Percentiles rank a stretch among this genome's conserved stretches.
These are phyloP conservation scores for Bugula neritina DNA, from an alignment of 2,888 invertebrate species.

Conservation along the genomic window DNA sequence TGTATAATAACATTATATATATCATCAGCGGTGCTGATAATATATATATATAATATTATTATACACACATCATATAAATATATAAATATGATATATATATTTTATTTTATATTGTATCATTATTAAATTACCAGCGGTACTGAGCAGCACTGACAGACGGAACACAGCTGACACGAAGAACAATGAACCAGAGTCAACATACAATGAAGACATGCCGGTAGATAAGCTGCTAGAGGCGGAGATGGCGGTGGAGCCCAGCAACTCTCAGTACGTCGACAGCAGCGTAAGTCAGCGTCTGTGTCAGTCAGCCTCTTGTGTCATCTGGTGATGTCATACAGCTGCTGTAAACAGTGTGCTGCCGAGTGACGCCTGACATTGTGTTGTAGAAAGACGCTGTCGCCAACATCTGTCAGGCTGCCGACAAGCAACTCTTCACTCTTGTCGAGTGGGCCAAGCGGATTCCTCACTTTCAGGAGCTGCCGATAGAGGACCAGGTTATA, in stretches of 20 bases:
- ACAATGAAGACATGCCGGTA: slow-evolving; percentile 72
- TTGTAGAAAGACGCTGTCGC: slow-evolving; percentile 54
- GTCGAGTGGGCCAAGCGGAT: slow-evolving; percentile 96
- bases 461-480: slow-evolving; percentile 88
- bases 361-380: neutral
- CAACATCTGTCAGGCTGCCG: slow-evolving; percentile 76
- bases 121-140: too few species aligned
- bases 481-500: slow-evolving; percentile 81
- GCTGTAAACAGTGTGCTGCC: neutral
- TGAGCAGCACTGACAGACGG: slow-evolving; percentile 2
- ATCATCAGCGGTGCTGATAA: too few species aligned
- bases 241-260: slow-evolving; percentile 63
- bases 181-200: slow-evolving; percentile 21
- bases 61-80: too few species aligned
- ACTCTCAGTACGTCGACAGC: slow-evolving; percentile 54
- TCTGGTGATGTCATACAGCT: neutral
- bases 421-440: slow-evolving; percentile 87
- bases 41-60: too few species aligned
- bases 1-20: too few species aligned
- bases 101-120: too few species aligned
- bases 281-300: neutral
- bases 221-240: slow-evolving; percentile 91
- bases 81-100: too few species aligned
- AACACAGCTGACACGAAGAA: neutral
- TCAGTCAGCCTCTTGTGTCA: neutral